Base-by-base conservation (phyloP, 2,888 invertebrate species). In the Cephus spinipes region DNA sequence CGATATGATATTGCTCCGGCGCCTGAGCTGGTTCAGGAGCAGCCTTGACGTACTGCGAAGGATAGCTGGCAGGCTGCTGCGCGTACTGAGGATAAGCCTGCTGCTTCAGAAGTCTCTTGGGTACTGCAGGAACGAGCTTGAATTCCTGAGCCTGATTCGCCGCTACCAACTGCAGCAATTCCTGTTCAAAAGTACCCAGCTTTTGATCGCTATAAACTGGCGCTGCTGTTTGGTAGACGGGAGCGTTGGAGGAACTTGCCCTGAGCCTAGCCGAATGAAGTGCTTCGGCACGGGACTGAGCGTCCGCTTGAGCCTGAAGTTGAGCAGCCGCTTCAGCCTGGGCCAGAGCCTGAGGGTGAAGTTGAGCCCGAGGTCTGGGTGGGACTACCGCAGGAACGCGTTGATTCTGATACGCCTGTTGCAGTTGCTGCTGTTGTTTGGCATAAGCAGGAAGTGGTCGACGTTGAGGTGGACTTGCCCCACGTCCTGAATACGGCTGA, bases 91-190 rank as follows among this genome's bases (percentile, higher is more conserved):
- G 79, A 40, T 87, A 86, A 23, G 77, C 81, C 12, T 79, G 75
- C 33, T 84, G 85, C 33, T 86, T 85, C 9, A 83, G 73, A 4
- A 81, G 79, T 1, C 82, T 77, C 55, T 84, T 85, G 0, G 87
- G 82, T 6, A 84, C 85, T 3, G 86, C 85, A 1, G 86, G 85
- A 0, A 85, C 77, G 1, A 88, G 78, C 40, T 90, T 90, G 77
- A 90, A 90, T 55, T 90, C 90, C 73, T 90, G 90, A 0, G 90
- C 90, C 76, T 90, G 90, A 77, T 90, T 90, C 0, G 90, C 90
- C 1, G 87, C 88, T 1, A 90, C 90, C 11, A 90, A 75, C 76
- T 90, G 90, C 32, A 90, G 80, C 9, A 90, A 79, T 71, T 90
- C 90, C 73, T 90, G 90, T 77, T 90, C 90, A 80, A 90, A 90